Base-by-base conservation (phyloP, 1,140 invertebrate genomes). In the Listronotus oregonensis region DNA sequence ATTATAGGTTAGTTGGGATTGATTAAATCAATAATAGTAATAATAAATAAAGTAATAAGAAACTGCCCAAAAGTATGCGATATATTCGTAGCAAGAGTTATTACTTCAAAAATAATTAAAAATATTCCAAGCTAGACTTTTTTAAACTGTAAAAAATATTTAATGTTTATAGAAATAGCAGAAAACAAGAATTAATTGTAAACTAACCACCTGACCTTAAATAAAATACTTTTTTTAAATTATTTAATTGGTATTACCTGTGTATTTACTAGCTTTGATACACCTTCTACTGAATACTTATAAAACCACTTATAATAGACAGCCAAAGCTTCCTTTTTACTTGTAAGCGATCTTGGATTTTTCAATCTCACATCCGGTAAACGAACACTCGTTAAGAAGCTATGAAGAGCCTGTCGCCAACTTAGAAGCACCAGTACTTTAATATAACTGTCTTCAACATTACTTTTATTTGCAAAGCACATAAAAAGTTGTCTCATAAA, bases 221-320 rank as follows among this genome's bases (percentile, higher is more conserved):
- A 27, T 27, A 27, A 27, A 27, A 27, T 3, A 5, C 5, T 27
- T 27, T 27, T 27, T 27, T 27, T 27, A n/a, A n/a, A 27, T 27
- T 27, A 27, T 27, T 3, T 27, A 27, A 27, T 27, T 27, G 21
- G 21, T 27, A 10, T 54, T 63, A 63, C 60, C 49, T 54, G 6
- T n/a, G 21, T 9, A 4, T 32, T 39, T 17, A 69, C 43, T 0
- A 79, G n/a, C 32, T 74, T 70, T 32, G 73, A 73, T 18, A 83
- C 37, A 54, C 75, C 72, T 59, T 58, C 49, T 8, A 84, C 69
- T 39, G 83, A 75, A 76, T 81, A 76, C 71, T 85, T 85, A 44
- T 79, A 67, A n/a, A 85, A 71, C 84, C 84, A 85, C 75, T 82
- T 83, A 61, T 80, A 82, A 67, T 85, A 82, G 8, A 84, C 71